These are phyloP conservation scores for Clarias gariepinus DNA, from an alignment of 2,113 vertebrate species.

Conservation along the genomic window DNA sequence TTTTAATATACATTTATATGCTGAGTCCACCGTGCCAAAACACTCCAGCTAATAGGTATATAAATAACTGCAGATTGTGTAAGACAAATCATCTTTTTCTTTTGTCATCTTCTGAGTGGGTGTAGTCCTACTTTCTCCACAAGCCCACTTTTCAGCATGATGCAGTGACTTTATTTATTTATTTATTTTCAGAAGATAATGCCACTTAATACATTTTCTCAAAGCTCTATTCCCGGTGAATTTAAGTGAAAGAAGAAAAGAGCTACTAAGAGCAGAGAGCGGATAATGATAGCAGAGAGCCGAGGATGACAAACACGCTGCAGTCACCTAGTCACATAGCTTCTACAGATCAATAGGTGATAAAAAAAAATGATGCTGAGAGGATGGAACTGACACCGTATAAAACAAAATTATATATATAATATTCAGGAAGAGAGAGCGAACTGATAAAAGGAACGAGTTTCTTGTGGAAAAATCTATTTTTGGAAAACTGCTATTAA, in stretches of 20 bases:
- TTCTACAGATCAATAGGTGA: background rate
- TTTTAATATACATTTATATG: background rate
- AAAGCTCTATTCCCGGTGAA: conserved; percentile 1
- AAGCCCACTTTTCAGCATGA: background rate
- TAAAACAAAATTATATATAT: background rate
- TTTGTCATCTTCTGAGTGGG: background rate
- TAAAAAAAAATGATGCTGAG: background rate
- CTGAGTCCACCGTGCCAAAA: background rate
- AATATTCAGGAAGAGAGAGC: background rate
- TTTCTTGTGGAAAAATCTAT: background rate
- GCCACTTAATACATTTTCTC: background rate
- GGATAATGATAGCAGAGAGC: conserved; percentile 17
- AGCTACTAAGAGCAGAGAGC: conserved; percentile 8
- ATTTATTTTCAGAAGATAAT: conserved; percentile 11
- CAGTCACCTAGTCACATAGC: background rate
- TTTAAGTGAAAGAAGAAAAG: conserved; percentile 4
- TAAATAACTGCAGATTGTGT: background rate
- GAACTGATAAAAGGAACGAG: background rate
- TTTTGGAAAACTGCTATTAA: background rate
- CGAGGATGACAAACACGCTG: background rate
- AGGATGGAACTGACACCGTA: background rate
- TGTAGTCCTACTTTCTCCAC: background rate
- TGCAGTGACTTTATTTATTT: background rate
- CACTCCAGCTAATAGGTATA: background rate
- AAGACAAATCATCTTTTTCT: background rate